Percentiles rank a stretch among this genome's conserved stretches.
Conservation (phyloP, 2,113 vertebrate species). For the Ancistrus triradiatus region DNA sequence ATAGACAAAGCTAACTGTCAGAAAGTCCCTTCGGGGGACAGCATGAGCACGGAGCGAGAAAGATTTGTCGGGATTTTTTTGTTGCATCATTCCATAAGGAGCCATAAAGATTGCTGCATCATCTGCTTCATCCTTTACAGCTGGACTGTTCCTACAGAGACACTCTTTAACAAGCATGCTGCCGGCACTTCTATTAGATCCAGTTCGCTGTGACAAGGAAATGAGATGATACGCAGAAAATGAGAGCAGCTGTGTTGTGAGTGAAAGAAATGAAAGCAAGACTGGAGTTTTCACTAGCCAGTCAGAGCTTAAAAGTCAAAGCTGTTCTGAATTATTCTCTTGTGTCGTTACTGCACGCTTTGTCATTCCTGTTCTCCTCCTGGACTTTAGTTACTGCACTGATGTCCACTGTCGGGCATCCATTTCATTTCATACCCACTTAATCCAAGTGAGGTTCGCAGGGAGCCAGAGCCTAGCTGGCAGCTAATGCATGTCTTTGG, state of each 20-base stretch:
- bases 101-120: neutral
- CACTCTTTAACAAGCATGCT: neutral
- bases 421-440: too few species aligned
- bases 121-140: neutral
- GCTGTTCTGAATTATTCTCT: neutral
- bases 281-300: too few species aligned
- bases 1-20: slow-evolving; percentile 24
- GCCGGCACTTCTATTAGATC: neutral
- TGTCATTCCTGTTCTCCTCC: too few species aligned
- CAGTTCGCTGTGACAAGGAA: slow-evolving; percentile 1
- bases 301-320: too few species aligned
- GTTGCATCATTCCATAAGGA: neutral
- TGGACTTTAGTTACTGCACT: too few species aligned
- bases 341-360: neutral
- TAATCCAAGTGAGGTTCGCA: too few species aligned
- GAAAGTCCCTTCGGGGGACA: neutral
- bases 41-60: neutral
- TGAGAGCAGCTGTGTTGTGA: neutral
- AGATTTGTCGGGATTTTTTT: neutral
- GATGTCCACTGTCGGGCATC: too few species aligned
- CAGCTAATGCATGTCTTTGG: too few species aligned
- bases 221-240: slow-evolving; percentile 1
- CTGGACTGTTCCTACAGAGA: neutral
- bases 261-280: too few species aligned
- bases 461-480: too few species aligned